Percentiles rank a stretch among this genome's conserved stretches.
phyloP scores from a whole-genome alignment of 2,888 invertebrate species.

The Spialia ferax region DNA sequence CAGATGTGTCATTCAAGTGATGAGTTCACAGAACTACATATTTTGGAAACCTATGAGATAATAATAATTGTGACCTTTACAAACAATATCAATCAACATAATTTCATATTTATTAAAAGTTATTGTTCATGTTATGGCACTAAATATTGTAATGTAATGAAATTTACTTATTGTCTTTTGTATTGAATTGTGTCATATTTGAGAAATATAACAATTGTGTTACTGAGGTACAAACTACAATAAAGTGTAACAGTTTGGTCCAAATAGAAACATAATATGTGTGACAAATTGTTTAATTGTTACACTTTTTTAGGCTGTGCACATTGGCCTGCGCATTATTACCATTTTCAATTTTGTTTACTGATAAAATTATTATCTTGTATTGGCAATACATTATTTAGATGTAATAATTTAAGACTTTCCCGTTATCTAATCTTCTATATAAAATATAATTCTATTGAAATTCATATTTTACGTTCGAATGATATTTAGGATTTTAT shows the following conservation, averaged over 20 bases:
- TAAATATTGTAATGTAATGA: constrained; percentile 23
- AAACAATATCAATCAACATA: constrained; percentile 1
- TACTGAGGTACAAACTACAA: constrained; percentile 32
- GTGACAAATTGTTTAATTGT: constrained; percentile 17
- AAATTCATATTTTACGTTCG: constrained; percentile 34
- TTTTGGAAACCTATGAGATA: too few species aligned
- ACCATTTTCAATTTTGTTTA: not conserved
- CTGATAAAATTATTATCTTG: constrained; percentile 1
- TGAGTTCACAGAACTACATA: not conserved
- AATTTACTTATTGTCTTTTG: constrained; percentile 26
- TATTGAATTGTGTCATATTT: constrained; percentile 14
- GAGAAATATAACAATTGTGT: constrained; percentile 8
- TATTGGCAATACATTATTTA: constrained; percentile 19
- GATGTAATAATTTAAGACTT: constrained; percentile 21
- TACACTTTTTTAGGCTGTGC: constrained; percentile 14
- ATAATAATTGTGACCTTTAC: too few species aligned
- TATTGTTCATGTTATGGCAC: not conserved
- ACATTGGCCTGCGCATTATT: constrained; percentile 10
- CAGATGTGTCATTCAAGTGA: not conserved
- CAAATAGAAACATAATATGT: constrained; percentile 7
- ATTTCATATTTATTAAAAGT: not conserved
- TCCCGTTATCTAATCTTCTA: constrained; percentile 32
- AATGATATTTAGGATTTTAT: constrained; percentile 42
- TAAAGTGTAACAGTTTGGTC: constrained; percentile 16
- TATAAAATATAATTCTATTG: constrained; percentile 29